Base-by-base conservation (phyloP, 2,113 vertebrate genomes). In the Oryzias javanicus region DNA sequence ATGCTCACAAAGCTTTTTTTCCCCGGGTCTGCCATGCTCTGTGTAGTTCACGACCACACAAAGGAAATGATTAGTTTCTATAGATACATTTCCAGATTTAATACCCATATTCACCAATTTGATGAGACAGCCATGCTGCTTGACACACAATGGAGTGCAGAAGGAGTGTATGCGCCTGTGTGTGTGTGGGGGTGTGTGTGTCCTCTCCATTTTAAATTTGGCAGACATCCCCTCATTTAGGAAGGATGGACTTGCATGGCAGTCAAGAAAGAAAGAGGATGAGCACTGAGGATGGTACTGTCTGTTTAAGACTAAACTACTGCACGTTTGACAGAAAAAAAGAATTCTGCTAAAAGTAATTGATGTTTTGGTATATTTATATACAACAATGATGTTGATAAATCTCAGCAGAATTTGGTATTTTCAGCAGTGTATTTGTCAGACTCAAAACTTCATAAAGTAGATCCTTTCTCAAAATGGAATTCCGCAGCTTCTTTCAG, bases 141-240 rank as follows among this genome's bases (percentile, higher is more conserved):
- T 62, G 69, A 63, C 52, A 68, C 49, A 56, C 54, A 67, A 14
- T 4, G 16, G 64, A 49, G 44, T 42, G 27, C 35, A 65, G 40
- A 42, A 54, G 27, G 44, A 56, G 40, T 46, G n/a, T 6, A 46
- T 49, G 15, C 3, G 47, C 13, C 2, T 0, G 40, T 6, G 42
- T 40, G 19, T 8, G 35, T 49, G 35, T 40, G 5, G 5, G 5
- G 13, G 3, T n/a, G 35, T 22, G 22, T 22, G 22, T 22, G 22
- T 22, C 80, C 76, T 79, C 77, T 79, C 74, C 71, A 88, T 88
- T 86, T 77, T 80, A 68, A 76, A 83, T 62, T 76, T 49, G 70
- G n/a, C 35, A 74, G 71, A 45, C 54, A 78, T 67, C 17, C 53
- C 76, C 46, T 64, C 46, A 76, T 66, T 63, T 27, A 51, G 69